These are phyloP conservation scores for Thermophis baileyi DNA, from an alignment of 2,113 vertebrate species.

Conservation along the genomic window DNA sequence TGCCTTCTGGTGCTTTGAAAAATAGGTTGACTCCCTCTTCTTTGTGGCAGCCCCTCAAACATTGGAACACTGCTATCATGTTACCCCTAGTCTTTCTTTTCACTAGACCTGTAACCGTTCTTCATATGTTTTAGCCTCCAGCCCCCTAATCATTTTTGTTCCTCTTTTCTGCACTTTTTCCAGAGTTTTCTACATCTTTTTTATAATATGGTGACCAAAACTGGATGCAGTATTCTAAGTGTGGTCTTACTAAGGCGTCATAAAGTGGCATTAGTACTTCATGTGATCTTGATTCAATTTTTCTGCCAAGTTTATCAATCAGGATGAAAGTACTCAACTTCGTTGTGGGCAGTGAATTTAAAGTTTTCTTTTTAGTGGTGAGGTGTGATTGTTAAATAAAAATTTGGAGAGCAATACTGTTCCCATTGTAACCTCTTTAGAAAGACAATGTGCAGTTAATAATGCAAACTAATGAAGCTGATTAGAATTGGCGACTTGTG, in stretches of 20 bases:
- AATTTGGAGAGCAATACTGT: background rate
- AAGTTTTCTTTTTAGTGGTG: background rate
- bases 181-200: background rate
- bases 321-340: background rate
- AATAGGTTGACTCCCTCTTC: background rate
- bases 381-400: background rate
- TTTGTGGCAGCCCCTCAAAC: background rate
- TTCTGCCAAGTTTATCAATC: background rate
- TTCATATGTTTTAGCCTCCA: background rate
- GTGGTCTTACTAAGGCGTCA: background rate
- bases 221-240: background rate
- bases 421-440: background rate
- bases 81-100: background rate
- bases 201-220: background rate
- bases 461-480: background rate
- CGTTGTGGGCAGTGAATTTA: background rate
- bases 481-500: slow-evolving; percentile 9
- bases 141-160: background rate
- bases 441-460: background rate
- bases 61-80: background rate
- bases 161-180: background rate
- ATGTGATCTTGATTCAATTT: background rate
- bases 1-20: background rate
- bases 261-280: background rate
- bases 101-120: background rate